Conservation (phyloP, 2,797 vertebrate species). For the Brachyalestes nurse region DNA sequence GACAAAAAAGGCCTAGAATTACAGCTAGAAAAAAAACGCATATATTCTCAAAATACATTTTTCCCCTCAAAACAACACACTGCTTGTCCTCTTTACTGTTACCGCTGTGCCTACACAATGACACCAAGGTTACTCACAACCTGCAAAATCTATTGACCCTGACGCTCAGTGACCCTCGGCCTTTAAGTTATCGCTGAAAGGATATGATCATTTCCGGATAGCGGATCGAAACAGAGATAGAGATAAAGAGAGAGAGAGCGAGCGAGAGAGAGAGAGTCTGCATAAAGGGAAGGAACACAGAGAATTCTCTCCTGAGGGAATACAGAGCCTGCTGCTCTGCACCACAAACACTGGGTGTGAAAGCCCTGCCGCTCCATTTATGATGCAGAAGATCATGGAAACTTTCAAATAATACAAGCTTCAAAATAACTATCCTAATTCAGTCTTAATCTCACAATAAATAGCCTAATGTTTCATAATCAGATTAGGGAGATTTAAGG, state of each 20-base stretch:
- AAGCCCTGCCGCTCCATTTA: neutral
- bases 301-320: neutral
- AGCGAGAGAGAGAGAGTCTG: neutral
- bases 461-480: constrained; percentile 13
- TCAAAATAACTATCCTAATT: constrained; percentile 6
- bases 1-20: no score
- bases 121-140: neutral
- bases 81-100: neutral
- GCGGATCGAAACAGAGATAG: neutral
- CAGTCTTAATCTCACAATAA: constrained; percentile 7
- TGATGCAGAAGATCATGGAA: constrained; percentile 12
- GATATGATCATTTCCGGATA: neutral
- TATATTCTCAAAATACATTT: neutral
- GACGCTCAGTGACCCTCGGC: neutral
- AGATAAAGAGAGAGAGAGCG: neutral
- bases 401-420: neutral
- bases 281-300: neutral
- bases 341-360: neutral
- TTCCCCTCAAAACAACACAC: neutral
- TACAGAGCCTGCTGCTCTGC: constrained; percentile 16
- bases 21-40: neutral
- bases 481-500: constrained; percentile 26
- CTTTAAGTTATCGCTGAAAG: neutral
- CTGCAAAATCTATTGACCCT: neutral
- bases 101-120: neutral